These are phyloP conservation scores for Melitaea cinxia DNA, from an alignment of 1,140 invertebrate species.

Conservation along the genomic window DNA sequence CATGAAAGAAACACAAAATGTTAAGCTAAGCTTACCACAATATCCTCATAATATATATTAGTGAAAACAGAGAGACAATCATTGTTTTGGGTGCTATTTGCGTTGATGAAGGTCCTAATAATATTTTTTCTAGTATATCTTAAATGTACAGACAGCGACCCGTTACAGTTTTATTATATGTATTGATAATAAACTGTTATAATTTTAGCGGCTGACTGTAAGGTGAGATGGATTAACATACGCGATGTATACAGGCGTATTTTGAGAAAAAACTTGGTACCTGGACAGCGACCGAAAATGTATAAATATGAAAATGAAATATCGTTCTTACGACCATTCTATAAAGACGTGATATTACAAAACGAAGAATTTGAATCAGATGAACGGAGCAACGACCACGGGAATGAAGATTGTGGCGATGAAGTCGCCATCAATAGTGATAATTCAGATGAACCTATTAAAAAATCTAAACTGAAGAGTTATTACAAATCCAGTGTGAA, in stretches of 20 bases:
- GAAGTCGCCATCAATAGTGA: conserved; percentile 39
- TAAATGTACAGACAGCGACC: too few species aligned
- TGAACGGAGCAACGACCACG: conserved; percentile 46
- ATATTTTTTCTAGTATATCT: too few species aligned
- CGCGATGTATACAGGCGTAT: conserved; percentile 71
- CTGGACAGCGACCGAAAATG: conserved; percentile 29
- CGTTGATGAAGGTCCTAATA: too few species aligned
- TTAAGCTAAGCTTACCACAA: too few species aligned
- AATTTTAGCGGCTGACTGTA: conserved; percentile 67
- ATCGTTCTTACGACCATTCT: conserved; percentile 62
- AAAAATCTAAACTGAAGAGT: conserved; percentile 45
- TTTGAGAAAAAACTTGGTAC: conserved; percentile 49
- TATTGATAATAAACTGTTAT: neutral
- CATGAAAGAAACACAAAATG: too few species aligned
- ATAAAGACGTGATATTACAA: conserved; percentile 54
- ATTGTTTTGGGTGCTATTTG: too few species aligned
- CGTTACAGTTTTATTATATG: too few species aligned
- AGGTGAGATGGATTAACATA: conserved; percentile 76
- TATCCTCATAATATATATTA: too few species aligned
- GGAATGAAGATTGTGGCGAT: conserved; percentile 39
- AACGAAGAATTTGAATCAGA: conserved; percentile 48
- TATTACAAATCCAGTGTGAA: conserved; percentile 44
- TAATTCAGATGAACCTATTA: conserved; percentile 46
- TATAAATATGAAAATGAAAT: conserved; percentile 73
- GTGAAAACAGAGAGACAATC: too few species aligned